These are phyloP conservation scores for Drosophila sp. DNA, from an alignment of 1,140 invertebrate genomes.

Conservation along the genomic window DNA sequence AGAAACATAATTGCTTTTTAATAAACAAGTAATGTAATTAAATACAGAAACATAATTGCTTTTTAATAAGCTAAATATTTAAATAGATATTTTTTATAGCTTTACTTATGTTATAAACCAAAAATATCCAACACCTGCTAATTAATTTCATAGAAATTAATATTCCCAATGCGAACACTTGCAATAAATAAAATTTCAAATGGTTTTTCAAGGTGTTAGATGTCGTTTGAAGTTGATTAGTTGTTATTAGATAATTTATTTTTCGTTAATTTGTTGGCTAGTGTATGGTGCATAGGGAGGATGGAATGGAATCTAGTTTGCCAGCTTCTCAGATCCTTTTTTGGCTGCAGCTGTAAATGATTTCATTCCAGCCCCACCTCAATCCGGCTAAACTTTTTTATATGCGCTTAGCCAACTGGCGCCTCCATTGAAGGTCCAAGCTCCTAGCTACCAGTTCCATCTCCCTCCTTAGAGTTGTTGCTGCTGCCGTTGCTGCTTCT, in stretches of 20 bases:
- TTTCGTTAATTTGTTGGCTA: background rate
- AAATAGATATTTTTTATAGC: too few species aligned
- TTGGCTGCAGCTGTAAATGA: slow-evolving; percentile 66
- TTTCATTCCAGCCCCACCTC: slow-evolving; percentile 73
- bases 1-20: too few species aligned
- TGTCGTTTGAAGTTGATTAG: too few species aligned
- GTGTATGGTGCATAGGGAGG: background rate
- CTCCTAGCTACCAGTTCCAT: background rate
- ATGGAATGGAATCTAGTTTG: slow-evolving; percentile 1
- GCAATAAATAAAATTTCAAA: slow-evolving; percentile 3
- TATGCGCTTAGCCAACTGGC: slow-evolving; percentile 78
- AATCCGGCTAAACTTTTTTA: slow-evolving; percentile 79
- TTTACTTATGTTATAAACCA: too few species aligned
- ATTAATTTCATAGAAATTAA: background rate
- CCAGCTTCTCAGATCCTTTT: slow-evolving; percentile 36
- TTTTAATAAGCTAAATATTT: too few species aligned
- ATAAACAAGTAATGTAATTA: too few species aligned
- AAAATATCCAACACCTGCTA: background rate
- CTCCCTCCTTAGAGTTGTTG: slow-evolving; percentile 14
- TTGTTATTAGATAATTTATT: too few species aligned
- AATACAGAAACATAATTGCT: too few species aligned
- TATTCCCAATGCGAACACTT: background rate
- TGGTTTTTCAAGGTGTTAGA: background rate
- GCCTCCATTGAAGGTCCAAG: slow-evolving; percentile 38
- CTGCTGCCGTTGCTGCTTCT: slow-evolving; percentile 37